These are phyloP conservation scores for Rapana venosa DNA, from an alignment of 2,888 invertebrate species.

Conservation along the genomic window DNA sequence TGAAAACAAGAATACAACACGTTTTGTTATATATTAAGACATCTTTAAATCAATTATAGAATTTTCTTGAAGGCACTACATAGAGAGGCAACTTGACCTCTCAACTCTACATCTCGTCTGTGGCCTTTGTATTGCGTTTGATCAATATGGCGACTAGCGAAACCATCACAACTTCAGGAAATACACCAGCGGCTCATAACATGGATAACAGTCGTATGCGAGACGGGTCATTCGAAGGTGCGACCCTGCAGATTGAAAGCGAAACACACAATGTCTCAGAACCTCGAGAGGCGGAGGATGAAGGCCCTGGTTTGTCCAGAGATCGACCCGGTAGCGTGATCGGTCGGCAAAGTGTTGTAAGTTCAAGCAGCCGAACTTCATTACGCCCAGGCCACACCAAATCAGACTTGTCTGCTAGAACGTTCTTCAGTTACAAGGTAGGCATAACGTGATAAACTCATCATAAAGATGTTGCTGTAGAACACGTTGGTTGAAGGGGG, in stretches of 20 bases:
- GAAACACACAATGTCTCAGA: slow-evolving; percentile 49
- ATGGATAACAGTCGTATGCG: slow-evolving; percentile 62
- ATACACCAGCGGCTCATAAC: slow-evolving; percentile 28
- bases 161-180: background rate
- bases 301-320: slow-evolving; percentile 46
- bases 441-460: too few relatives aligned
- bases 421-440: slow-evolving; percentile 70
- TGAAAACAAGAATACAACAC: too few relatives aligned
- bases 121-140: too few relatives aligned
- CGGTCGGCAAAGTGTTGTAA: slow-evolving; percentile 64
- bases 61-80: too few relatives aligned
- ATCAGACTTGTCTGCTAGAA: slow-evolving; percentile 51
- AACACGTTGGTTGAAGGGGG: background rate
- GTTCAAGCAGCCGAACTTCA: slow-evolving; percentile 65
- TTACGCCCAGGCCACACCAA: slow-evolving; percentile 60
- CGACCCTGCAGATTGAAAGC: slow-evolving; percentile 63
- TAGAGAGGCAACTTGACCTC: too few relatives aligned
- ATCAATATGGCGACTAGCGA: slow-evolving; percentile 47
- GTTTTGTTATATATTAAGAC: too few relatives aligned
- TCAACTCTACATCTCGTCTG: too few relatives aligned
- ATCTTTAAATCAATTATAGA: too few relatives aligned
- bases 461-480: background rate
- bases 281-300: slow-evolving; percentile 55
- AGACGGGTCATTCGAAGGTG: slow-evolving; percentile 65
- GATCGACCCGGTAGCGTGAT: slow-evolving; percentile 68